A percentile compares a stretch with the other conserved stretches of the same genome.
Conservation (phyloP, 2,797 vertebrate genomes). For the Eidolon dupreanum region DNA sequence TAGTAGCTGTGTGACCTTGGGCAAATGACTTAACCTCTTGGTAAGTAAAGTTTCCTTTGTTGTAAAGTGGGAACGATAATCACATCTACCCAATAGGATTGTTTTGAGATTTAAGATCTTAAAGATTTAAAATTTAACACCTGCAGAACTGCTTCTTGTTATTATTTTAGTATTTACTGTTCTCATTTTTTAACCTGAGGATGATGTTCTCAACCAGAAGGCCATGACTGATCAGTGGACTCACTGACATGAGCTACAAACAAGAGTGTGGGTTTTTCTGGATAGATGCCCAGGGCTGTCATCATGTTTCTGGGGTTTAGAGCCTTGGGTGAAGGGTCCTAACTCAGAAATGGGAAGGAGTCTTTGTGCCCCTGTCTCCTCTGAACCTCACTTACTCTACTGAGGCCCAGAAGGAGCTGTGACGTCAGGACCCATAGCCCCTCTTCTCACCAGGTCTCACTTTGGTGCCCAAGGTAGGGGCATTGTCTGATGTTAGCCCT, state of each 20-base stretch:
- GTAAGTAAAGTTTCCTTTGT: neutral
- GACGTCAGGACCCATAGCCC: neutral
- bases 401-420: neutral
- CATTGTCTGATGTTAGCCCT: neutral
- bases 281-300: neutral
- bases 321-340: neutral
- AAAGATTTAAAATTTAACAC: neutral
- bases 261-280: neutral
- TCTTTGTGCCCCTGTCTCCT: neutral
- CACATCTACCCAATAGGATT: neutral
- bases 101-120: neutral
- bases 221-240: neutral
- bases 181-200: neutral
- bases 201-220: neutral
- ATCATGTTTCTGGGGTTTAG: neutral
- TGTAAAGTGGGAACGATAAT: neutral
- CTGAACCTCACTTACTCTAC: neutral
- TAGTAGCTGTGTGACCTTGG: neutral
- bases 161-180: neutral
- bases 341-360: neutral
- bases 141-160: neutral
- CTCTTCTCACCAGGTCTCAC: neutral
- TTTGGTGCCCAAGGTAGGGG: neutral
- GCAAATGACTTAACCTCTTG: neutral
- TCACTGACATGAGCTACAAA: neutral